Evolutionary conservation across 53 echinoderm and acorn worm genomes (phyloP).

Genomic region (Pentamera pediparva): DNA sequence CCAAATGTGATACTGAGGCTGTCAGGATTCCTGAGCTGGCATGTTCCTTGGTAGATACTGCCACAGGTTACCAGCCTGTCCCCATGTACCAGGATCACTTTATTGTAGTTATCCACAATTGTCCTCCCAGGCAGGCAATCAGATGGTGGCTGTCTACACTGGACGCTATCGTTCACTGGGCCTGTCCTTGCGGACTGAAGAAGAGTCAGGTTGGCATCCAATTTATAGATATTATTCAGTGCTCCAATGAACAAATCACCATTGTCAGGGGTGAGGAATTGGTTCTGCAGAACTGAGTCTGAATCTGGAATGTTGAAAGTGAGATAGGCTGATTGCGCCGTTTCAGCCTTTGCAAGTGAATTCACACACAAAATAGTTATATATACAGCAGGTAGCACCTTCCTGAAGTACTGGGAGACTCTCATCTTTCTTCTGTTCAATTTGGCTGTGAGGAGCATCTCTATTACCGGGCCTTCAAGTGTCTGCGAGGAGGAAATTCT

Average conservation of each 20-base stretch:
- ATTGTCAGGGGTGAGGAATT: neutral
- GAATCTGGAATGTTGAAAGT: conserved; percentile 3
- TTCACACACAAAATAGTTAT: too few relatives aligned
- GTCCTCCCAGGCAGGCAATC: conserved; percentile 15
- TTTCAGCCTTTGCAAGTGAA: too few relatives aligned
- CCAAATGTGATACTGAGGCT: conserved; percentile 26
- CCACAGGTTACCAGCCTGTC: conserved; percentile 51
- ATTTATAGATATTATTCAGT: conserved; percentile 43
- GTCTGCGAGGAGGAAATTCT: too few relatives aligned
- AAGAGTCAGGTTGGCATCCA: conserved; percentile 22
- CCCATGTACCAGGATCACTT: conserved; percentile 54
- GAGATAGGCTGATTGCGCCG: too few relatives aligned
- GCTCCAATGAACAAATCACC: conserved; percentile 25
- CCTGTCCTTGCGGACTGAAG: conserved; percentile 33
- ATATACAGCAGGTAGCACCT: too few relatives aligned
- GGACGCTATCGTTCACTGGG: conserved; percentile 43
- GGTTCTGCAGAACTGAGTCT: neutral
- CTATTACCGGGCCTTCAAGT: too few relatives aligned
- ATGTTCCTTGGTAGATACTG: conserved; percentile 59
- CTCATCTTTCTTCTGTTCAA: too few relatives aligned
- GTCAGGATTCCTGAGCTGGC: conserved; percentile 27
- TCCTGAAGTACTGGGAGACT: too few relatives aligned
- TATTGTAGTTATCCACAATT: conserved; percentile 62
- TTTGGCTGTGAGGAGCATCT: too few relatives aligned
- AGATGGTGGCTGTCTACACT: conserved; percentile 46